Evolutionary conservation across 2,113 vertebrate genomes (phyloP).

Genomic region (Rhineura floridana): DNA sequence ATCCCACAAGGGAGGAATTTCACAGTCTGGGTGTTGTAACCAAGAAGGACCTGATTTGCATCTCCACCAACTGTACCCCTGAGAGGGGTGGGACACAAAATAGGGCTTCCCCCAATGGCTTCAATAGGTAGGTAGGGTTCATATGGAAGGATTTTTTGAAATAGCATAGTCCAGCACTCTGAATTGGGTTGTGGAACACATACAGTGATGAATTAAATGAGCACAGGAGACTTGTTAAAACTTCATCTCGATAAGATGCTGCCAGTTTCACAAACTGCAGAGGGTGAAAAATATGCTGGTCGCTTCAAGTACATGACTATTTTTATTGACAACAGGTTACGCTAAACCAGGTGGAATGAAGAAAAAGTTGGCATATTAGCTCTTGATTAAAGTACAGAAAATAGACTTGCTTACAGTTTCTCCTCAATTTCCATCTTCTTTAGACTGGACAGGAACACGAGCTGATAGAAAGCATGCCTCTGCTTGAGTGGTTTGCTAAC

Average conservation of each 20-base stretch:
- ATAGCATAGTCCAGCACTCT: neutral
- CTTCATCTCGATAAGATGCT: neutral
- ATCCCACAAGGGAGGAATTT: too few relatives aligned
- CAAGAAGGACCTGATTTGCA: too few relatives aligned
- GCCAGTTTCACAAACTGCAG: neutral
- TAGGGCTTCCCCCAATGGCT: neutral
- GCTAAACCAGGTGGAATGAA: neutral
- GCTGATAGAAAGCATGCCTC: conserved; percentile 98
- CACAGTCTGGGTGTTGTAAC: too few relatives aligned
- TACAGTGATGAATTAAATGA: neutral
- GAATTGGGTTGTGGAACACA: neutral
- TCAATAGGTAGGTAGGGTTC: neutral
- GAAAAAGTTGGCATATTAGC: neutral
- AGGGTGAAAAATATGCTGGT: neutral
- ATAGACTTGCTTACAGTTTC: neutral
- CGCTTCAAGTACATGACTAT: neutral
- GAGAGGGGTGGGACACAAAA: neutral
- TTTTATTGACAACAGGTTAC: neutral
- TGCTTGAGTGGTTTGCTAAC: conserved; percentile 99
- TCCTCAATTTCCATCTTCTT: neutral
- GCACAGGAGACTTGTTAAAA: neutral
- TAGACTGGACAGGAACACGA: conserved; percentile 98
- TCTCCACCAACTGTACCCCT: neutral
- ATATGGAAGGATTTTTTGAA: neutral
- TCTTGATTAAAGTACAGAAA: neutral